Base-by-base conservation (phyloP, 2,113 vertebrate species). In the Pteropus alecto region DNA sequence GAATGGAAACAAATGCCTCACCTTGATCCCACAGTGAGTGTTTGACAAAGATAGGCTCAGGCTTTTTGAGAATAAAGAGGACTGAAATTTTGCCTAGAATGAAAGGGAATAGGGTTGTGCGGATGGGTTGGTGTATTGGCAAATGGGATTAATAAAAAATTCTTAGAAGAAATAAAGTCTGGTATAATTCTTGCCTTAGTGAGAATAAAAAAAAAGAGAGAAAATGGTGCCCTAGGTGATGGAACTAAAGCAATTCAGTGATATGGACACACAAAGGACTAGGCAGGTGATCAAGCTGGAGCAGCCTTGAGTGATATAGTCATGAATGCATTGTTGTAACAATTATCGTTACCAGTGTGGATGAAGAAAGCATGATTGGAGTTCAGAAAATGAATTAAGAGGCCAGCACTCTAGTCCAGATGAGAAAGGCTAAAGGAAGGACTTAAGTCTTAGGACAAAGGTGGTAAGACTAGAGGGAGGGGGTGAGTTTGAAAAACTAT, bases 311-410 rank as follows among this genome's bases (percentile, higher is more conserved):
- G 28, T n/a, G 60, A 14, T 9, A 22, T 0, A n/a, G 48, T 82
- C 6, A 30, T 2, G 56, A 68, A 65, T 4, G 6, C 5, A 26
- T 0, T 21, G n/a, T 38, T 38, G 11, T 35, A 16, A 13, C 7
- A 18, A 24, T 24, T 76, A 3, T 28, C 28, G 11, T 71, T 43
- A 35, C 3, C 58, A 22, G 7, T 24, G 33, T 48, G 26, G 54
- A 92, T 30, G 13, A 5, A 54, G 41, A 19, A 1, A 60, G 13
- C 15, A 65, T 58, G 3, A 48, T 0, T 28, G 2, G 30, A 67
- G 41, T 3, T 6, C 1, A 1, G 19, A 73, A 70, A n/a, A 16
- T 14, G 63, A 35, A 51, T 2, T 33, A n/a, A 18, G 61, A 78
- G 16, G n/a, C 12, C 43, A 65, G 14, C 38, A 35, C 46, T 43